A percentile compares a stretch with the other conserved stretches of the same genome.
These are phyloP conservation scores for Hyperoplus lanceolatus DNA, from an alignment of 2,797 vertebrate species.

Conservation along the genomic window DNA sequence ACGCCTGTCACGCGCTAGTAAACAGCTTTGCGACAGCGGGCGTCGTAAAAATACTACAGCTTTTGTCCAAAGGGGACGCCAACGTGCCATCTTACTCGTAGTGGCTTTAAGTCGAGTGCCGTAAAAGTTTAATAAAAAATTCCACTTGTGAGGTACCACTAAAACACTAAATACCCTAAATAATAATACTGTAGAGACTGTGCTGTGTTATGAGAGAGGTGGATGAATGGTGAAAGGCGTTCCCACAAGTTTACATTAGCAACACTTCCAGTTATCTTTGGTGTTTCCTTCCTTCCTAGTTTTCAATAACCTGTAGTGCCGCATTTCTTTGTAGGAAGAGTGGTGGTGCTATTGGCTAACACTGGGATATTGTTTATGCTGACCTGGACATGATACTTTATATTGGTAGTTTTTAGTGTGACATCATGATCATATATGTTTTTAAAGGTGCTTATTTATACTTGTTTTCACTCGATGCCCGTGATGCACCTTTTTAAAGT, in stretches of 20 bases:
- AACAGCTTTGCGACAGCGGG: too few species aligned
- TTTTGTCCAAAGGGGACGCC: too few species aligned
- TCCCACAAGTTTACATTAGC: conserved; percentile 21
- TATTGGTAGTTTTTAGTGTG: background rate
- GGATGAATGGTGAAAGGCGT: conserved; percentile 1
- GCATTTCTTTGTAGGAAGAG: conserved; percentile 8
- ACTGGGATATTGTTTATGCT: background rate
- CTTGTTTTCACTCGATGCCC: conserved; percentile 14
- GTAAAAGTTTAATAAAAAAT: conserved; percentile 4
- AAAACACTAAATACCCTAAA: background rate
- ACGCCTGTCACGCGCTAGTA: too few species aligned
- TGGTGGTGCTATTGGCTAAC: background rate
- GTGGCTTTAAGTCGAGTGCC: too few species aligned
- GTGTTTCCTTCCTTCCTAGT: conserved; percentile 35
- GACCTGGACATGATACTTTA: background rate
- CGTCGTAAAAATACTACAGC: too few species aligned
- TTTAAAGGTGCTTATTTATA: background rate
- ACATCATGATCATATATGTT: background rate
- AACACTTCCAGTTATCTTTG: conserved; percentile 7
- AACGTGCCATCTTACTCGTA: too few species aligned
- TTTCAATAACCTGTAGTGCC: conserved; percentile 8
- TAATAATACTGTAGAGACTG: background rate
- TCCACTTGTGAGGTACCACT: background rate
- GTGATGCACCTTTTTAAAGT: conserved; percentile 12
- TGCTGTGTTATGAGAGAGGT: background rate